Conservation (phyloP, 2,888 invertebrate genomes). For the Dryadula phaetusa region DNA sequence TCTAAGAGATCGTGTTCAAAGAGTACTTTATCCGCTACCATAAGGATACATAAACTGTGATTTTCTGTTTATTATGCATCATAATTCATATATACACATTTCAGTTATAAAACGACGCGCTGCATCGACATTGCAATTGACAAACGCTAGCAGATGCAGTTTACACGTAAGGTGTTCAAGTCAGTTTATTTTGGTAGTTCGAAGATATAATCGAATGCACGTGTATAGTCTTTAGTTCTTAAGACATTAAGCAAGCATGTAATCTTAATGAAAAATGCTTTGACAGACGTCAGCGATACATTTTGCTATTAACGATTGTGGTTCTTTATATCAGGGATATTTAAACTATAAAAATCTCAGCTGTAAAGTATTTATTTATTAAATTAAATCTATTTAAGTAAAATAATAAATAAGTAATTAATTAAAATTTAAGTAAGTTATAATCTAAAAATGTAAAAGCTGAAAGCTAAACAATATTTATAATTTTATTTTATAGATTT, state of each 20-base stretch:
- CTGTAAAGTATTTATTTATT: too few relatives aligned
- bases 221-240: background rate
- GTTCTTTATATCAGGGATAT: too few relatives aligned
- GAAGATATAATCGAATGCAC: constrained; percentile 1
- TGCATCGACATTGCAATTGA: constrained; percentile 3
- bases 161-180: constrained; percentile 2
- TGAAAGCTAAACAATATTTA: too few relatives aligned
- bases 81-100: constrained; percentile 1
- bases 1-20: too few relatives aligned
- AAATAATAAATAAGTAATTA: too few relatives aligned
- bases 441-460: too few relatives aligned
- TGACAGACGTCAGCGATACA: background rate
- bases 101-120: background rate
- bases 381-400: too few relatives aligned
- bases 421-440: too few relatives aligned
- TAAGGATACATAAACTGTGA: background rate
- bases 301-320: too few relatives aligned
- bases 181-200: constrained; percentile 16
- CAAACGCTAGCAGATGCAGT: constrained; percentile 9
- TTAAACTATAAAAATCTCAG: too few relatives aligned
- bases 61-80: background rate
- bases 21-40: background rate
- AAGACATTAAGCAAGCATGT: background rate
- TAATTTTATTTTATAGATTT: too few relatives aligned
- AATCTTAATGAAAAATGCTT: background rate